Evolutionary conservation across 2,797 vertebrate genomes (phyloP), one percentile per base, ranked within the genome.

Genomic region (Halcyon leucocephala): DNA sequence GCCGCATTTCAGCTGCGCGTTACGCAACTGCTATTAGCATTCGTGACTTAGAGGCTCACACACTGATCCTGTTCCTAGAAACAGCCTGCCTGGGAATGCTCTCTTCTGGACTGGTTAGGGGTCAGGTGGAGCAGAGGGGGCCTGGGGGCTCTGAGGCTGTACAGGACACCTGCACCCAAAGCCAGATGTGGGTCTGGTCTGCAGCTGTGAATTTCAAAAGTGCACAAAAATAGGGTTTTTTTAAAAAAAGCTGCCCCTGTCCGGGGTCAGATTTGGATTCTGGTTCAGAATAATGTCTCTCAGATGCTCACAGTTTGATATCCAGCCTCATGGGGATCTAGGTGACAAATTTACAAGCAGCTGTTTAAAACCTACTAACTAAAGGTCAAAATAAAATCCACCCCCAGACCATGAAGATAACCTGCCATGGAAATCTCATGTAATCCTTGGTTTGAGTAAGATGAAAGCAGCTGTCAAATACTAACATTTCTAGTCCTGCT

Each of bases 1-100:
- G 44, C 67, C 55, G 31, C 67, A 44, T 18, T 93, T 90, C 69
- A 90, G 71, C 55, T 77, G 60, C 14, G 31, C 1, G 0, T 95
- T 96, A 9, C 88, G 95, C 95, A 97, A 95, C 91, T 87, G 78
- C 94, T 65, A 92, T 96, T 95, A 96, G 91, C 92, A 96, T 90
- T 93, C 95, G 86, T 96, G 95, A 93, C 70, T 90, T 26, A 46
- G 28, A 74, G 65, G 57, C 73, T 91, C 67, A 42, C 71, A 22
- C 9, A 44, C 66, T 9, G 74, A 70, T 76, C 52, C 70, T 62
- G 77, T 96, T 97, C 96, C 95, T 95, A 93, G 96, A 96, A 97
- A 52, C 90, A 82, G 76, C 26, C 69, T 86, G 65, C 76, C 64
- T 1, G 21, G 72, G 69, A 86, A 55, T 33, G 48, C 14, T 10